Base-by-base conservation (phyloP, 2,888 invertebrate species). In the Tenodera sinensis region DNA sequence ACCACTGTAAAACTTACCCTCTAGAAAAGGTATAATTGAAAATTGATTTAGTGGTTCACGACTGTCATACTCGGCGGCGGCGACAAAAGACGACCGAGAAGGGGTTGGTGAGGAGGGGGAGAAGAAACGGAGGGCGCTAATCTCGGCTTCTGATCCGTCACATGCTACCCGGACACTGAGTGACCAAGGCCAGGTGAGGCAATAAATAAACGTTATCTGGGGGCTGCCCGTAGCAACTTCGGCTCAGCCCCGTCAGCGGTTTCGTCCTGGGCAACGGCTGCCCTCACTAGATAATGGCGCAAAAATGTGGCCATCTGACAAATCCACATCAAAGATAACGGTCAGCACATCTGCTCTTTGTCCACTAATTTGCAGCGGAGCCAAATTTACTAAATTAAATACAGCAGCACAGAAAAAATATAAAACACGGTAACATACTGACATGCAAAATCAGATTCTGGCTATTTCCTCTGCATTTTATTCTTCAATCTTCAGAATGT, bases 21-120 rank as follows among this genome's bases (percentile, higher is more conserved):
- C 89, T 83, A 47, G 82, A 83, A 92, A 92, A 92, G 92, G 92
- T 92, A 92, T 93, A 94, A 93, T 94, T 93, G 94, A 93, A 93
- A 93, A 93, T 93, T 94, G 93, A 93, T 94, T 94, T 93, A 93
- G 93, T 93, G 92, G 93, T 93, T 93, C 92, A 92, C 92, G 92
- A 91, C 93, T 93, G 93, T 93, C 93, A 93, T 93, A 91, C 91
- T 91, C 91, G 91, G 91, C 83, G 83, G 87, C 81, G 82, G 25
- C 30, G 81, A 87, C 25, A 85, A 30, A 30, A 83, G 87, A 87
- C 83, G 54, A 71, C 4, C 54, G 54, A 71, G 54, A 71, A 71
- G 54, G 54, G 54, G 54, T 71, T 71, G 54, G 54, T 25, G 54
- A 20, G 54, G 54, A 71, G 54, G 54, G 54, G 25, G 8, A 15